Evolutionary conservation across 2,888 invertebrate genomes (phyloP).

Genomic region (Acronicta psi): DNA sequence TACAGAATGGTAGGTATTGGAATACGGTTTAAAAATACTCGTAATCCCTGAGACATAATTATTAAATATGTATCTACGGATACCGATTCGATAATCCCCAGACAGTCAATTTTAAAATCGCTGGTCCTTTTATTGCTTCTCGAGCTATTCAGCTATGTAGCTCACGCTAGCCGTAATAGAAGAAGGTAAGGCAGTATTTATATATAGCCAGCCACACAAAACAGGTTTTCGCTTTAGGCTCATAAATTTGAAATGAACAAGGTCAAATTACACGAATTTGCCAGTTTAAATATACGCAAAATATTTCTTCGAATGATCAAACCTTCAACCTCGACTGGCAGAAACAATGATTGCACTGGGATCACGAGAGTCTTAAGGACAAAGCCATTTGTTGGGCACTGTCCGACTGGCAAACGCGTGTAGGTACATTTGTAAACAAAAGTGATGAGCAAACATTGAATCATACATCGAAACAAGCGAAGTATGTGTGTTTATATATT

Average conservation of each 20-base stretch:
- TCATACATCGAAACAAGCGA: neutral
- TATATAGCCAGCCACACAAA: conserved; percentile 11
- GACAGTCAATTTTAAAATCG: too few relatives aligned
- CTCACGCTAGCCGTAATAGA: neutral
- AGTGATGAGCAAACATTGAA: conserved; percentile 4
- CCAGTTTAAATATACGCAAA: conserved; percentile 1
- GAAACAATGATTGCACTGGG: conserved; percentile 41
- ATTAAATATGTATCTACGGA: too few relatives aligned
- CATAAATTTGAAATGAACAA: conserved; percentile 13
- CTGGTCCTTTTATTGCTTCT: too few relatives aligned
- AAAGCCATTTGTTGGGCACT: conserved; percentile 20
- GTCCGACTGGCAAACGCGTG: conserved; percentile 16
- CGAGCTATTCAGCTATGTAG: too few relatives aligned
- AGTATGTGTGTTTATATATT: neutral
- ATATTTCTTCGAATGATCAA: conserved; percentile 15
- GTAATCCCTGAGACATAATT: too few relatives aligned
- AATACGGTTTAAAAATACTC: too few relatives aligned
- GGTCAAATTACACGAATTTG: neutral
- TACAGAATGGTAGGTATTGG: too few relatives aligned
- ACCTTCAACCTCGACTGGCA: conserved; percentile 2
- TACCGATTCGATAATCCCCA: too few relatives aligned
- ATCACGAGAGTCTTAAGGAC: conserved; percentile 33
- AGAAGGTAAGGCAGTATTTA: neutral
- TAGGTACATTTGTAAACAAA: conserved; percentile 33
- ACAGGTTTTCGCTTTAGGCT: conserved; percentile 21